Evolutionary conservation across 2,888 invertebrate species (phyloP), one percentile per base, ranked within the genome.

Genomic region (Empis livida): DNA sequence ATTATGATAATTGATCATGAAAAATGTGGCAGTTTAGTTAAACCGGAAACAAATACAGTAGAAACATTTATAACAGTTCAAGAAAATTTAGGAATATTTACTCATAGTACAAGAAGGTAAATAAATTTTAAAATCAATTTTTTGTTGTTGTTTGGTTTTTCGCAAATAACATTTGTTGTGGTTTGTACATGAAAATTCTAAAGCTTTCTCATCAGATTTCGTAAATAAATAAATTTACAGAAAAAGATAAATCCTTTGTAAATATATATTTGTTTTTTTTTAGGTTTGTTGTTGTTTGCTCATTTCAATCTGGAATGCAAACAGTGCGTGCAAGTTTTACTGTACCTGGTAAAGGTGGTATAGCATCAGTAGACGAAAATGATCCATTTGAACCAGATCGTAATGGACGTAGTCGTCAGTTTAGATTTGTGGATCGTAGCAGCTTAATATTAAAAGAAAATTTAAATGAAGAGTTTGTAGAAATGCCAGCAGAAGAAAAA

Each of bases 41-140:
- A 86, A 56, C 82, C 82, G 43, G 84, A 85, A 17, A 68, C 65
- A 3, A 68, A 66, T 51, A 83, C 84, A 1, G 86, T 87, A 20
- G 84, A 86, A 39, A 86, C 85, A 0, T 86, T 85, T 61, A 84
- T 88, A 27, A 77, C 87, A 31, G 88, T 88, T 8, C 87, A 87
- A 64, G 88, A 88, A 64, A 87, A 85, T 67, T 68, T 85, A 48
- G 84, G 85, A 5, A 86, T 88, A 58, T 74, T 88, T 38, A 88
- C 88, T 1, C 87, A 88, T 63, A 84, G 84, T 59, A 85, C 85
- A 1, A 68, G 85, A 54, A 74, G 78, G 78, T 78, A 63, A 59
- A 56, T 49, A 5, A 35, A 35, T 4, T 5, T 5, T 20, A 20
- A 20, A 20, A 20, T 5, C n/a, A n/a, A n/a, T n/a, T n/a, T n/a